Evolutionary conservation across 2,797 vertebrate species (phyloP), one percentile per base, ranked within the genome.

Genomic region (Microchirus variegatus): DNA sequence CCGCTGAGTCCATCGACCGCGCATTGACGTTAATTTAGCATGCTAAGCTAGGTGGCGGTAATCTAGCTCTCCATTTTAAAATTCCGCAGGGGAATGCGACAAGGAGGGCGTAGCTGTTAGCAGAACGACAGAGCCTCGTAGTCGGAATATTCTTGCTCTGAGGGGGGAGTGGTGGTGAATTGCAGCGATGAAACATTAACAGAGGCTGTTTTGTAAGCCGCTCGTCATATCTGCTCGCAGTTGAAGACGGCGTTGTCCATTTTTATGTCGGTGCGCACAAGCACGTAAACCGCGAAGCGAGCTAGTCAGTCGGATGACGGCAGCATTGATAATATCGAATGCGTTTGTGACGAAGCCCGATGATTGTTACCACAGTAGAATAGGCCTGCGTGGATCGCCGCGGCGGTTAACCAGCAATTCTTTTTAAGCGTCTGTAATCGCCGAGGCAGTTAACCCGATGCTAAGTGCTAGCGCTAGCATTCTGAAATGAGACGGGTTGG

Each of bases 81-180:
- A 88, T 80, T 82, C 87, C 81, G 80, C 89, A 81, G 75, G 87
- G 87, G 83, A 89, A 89, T 85, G 91, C 81, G 84, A 85, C 84
- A 78, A 82, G 81, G 87, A 90, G 90, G 91, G 90, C 90, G 92
- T 74, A 80, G 78, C 78, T 89, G 81, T 26, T 84, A 67, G 79
- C 81, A 59, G 70, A 71, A 67, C 66, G 41, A 43, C 19, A 11
- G 16, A 43, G 31, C 22, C 42, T 12, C 4, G 14, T 58, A 42
- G 19, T 40, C 54, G 7, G 1, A 16, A 54, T 50, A 18, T 53
- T 31, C 19, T 9, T 9, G 36, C 42, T 63, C 50, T 2, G 8
- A 7, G n/a, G 2, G 35, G 17, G 2, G 0, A 17, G 9, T 16
- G 2, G 10, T 3, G 9, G 7, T 31, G 9, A 18, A n/a, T n/a